These are phyloP conservation scores for Saiga tatarica DNA, from an alignment of 2,113 vertebrate genomes.

Conservation along the genomic window DNA sequence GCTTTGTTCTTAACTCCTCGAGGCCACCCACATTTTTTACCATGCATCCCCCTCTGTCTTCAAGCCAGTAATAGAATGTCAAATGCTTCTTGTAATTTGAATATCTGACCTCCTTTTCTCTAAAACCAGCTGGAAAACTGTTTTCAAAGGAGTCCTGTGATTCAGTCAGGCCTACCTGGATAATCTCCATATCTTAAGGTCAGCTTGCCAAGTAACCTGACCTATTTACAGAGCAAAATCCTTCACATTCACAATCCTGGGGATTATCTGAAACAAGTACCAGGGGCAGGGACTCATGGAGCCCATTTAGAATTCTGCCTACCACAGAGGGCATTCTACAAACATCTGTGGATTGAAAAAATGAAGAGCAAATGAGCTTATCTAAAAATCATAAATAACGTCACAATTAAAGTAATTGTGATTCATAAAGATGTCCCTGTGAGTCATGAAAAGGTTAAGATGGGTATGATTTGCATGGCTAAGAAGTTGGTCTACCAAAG, in stretches of 20 bases:
- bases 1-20: background rate
- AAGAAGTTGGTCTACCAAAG: background rate
- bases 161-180: background rate
- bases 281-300: background rate
- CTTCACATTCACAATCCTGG: background rate
- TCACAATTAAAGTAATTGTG: constrained; percentile 1
- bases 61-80: background rate
- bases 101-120: background rate
- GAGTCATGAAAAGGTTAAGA: background rate
- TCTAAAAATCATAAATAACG: constrained; percentile 19
- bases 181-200: background rate
- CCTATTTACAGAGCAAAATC: background rate
- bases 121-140: background rate
- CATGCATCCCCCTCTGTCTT: background rate
- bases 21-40: background rate
- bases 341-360: background rate
- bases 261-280: background rate
- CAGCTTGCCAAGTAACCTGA: background rate
- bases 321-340: background rate
- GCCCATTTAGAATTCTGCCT: background rate
- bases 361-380: background rate
- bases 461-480: background rate
- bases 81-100: background rate
- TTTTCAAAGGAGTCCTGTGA: constrained; percentile 4
- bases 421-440: background rate